Base-by-base conservation (phyloP, 1,140 invertebrate genomes). In the Aphidius gifuensis region DNA sequence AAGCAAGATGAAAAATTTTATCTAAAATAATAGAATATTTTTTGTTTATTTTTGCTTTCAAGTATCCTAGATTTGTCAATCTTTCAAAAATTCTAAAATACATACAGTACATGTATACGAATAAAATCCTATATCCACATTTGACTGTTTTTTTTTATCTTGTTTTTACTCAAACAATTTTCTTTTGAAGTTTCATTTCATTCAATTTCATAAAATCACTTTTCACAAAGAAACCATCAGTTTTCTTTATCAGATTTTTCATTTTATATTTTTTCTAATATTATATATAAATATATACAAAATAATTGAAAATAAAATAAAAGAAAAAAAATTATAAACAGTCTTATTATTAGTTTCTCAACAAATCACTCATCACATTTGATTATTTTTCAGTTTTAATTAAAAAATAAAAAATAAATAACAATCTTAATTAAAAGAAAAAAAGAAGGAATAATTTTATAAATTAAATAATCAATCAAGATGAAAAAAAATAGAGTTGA, bases 101-200 rank as follows among this genome's bases (percentile, higher is more conserved):
- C 9, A 53, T 53, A 53, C 51, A 53, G 40, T 32, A 32, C 4
- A 32, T 32, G 42, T 11, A 50, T n/a, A 59, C n/a, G 40, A 53
- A 58, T 58, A 6, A 54, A 55, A 57, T 62, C 55, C 50, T 62
- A 62, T 62, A 54, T 56, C 9, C 32, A 62, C 47, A 44, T 42
- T 58, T 39, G 56, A 63, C 23, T 32, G 56, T 23, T 54, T 47
- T 9, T 32, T 55, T 38, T 55, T 23, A 7, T 32, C 40, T 3
- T 48, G 7, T 46, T 54, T 51, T 51, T 45, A 59, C 44, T 38
- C 8, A 16, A 40, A 21, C 47, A n/a, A 23, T 54, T 50, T 53
- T 23, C 55, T 56, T 63, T 63, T 63, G 61, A 63, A 63, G 61
- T 58, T 58, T 58, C 43, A 58, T 63, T 63, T 53, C 9, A 53